Evolutionary conservation across 2,797 vertebrate species (phyloP).

Genomic region (Esox lucius): DNA sequence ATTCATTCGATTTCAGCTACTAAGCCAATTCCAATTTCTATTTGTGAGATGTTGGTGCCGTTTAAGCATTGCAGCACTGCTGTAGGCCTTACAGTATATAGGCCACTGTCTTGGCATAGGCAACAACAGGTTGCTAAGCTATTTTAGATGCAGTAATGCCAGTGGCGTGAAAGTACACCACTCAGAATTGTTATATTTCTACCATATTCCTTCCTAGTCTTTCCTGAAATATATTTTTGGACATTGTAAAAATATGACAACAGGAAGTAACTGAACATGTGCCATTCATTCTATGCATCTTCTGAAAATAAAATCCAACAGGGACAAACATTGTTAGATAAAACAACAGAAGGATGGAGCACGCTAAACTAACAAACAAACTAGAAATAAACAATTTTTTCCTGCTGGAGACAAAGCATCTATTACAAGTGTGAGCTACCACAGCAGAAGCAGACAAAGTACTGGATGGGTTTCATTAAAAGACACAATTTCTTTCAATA

Average conservation of each 20-base stretch:
- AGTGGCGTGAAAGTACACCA: neutral
- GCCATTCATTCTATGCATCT: constrained; percentile 11
- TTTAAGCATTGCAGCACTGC: neutral
- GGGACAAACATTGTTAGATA: constrained; percentile 28
- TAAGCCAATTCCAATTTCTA: neutral
- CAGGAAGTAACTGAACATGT: constrained; percentile 38
- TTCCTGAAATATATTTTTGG: constrained; percentile 27
- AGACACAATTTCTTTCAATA: too few relatives aligned
- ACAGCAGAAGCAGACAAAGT: too few relatives aligned
- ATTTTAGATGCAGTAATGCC: neutral
- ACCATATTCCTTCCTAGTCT: constrained; percentile 10
- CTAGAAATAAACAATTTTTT: constrained; percentile 22
- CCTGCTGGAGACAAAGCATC: neutral
- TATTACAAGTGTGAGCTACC: too few relatives aligned
- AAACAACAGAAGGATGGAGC: constrained; percentile 22
- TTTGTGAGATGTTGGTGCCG: neutral
- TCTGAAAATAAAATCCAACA: constrained; percentile 35
- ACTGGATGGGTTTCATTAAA: too few relatives aligned
- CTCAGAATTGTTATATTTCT: neutral
- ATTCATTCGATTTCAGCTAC: neutral
- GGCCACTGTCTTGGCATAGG: neutral
- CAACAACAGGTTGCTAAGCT: neutral
- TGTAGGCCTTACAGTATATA: neutral
- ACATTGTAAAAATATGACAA: constrained; percentile 20
- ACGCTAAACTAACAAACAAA: constrained; percentile 39